Evolutionary conservation across 2,113 vertebrate genomes (phyloP).

Genomic region (human (Homo sapiens)): DNA sequence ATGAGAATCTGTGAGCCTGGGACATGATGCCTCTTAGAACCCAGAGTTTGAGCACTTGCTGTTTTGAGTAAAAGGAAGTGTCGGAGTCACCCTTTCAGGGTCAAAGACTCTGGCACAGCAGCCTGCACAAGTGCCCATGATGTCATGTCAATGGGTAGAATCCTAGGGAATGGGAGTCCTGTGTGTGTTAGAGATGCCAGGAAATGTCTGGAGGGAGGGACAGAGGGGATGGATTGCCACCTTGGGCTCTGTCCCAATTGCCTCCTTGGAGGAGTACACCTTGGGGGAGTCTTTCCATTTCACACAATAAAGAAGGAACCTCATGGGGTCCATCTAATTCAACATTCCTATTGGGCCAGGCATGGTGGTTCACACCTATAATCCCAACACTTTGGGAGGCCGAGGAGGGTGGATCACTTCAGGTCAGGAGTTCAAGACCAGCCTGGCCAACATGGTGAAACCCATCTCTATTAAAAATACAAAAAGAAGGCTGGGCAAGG

Average conservation of each 20-base stretch:
- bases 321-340: neutral
- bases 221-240: accelerated
- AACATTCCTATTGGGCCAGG: neutral
- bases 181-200: no score
- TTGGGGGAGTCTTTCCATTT: neutral
- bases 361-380: no score
- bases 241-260: neutral
- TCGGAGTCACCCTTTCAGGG: neutral
- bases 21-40: neutral
- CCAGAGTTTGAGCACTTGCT: neutral
- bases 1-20: neutral
- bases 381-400: no score
- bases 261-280: neutral
- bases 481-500: no score
- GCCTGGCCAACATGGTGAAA: no score
- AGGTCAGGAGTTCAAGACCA: no score
- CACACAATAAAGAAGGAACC: neutral
- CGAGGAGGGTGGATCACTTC: accelerated
- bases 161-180: neutral
- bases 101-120: neutral
- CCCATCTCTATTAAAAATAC: no score
- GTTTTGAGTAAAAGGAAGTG: neutral
- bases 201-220: neutral
- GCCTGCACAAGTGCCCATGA: neutral
- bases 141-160: accelerated